Base-by-base conservation (phyloP, 1,140 invertebrate species). In the Parasteatoda tepidariorum region DNA sequence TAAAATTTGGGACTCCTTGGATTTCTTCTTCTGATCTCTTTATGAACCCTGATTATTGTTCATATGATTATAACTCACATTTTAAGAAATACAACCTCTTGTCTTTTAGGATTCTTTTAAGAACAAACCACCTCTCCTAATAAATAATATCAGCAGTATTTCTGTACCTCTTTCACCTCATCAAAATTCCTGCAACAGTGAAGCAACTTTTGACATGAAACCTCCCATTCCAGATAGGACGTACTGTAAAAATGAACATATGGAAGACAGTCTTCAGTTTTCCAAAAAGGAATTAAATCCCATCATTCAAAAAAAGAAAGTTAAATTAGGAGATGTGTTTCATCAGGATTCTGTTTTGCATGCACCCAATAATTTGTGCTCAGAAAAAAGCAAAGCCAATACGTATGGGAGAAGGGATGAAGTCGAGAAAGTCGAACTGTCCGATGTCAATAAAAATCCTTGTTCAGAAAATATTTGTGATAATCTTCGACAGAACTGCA, bases 191-290 rank as follows among this genome's bases (percentile, higher is more conserved):
- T n/a, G n/a, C n/a, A n/a, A n/a, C n/a, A n/a, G n/a, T n/a, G n/a
- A n/a, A n/a, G n/a, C n/a, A n/a, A n/a, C 24, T 26, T 18, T 61
- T 62, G 57, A 31, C 9, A 48, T 34, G 28, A 75, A 75, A n/a
- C 73, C 73, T 34, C 73, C 73, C 31, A 22, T 75, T 24, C 73
- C 73, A 38, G 57, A 59, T 38, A 61, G 73, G 62, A 75, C 57
- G 7, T 41, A 62, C 41, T 13, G 4, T 48, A 48, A 48, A 48
- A 48, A 48, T 13, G 38, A 48, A 48, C 18, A 9, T 18, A 48
- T 48, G 18, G 18, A 48, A 13, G 4, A 4, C 38, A 6, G 5
- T 6, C 5, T 13, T 41, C 5, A 41, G 5, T 6, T 41, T 41
- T 41, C 5, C 38, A 41, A 41, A 41, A 41, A 41, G 5, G 38